phyloP scores from a whole-genome alignment of 2,113 vertebrate genomes.

The Protobothrops flavoviridis region DNA sequence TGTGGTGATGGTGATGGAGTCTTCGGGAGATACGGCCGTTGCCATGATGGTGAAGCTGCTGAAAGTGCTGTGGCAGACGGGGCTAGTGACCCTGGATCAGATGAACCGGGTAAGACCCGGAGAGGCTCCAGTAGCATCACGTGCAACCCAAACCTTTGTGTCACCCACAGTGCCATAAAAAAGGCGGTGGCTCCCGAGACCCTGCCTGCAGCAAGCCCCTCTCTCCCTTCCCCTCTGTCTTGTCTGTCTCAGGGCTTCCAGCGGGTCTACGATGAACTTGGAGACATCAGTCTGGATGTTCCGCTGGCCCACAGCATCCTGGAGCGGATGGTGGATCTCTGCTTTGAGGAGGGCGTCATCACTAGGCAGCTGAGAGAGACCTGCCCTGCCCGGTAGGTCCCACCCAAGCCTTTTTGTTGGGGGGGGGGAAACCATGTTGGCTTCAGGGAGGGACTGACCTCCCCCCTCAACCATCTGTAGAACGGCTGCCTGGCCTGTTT shows the following conservation, averaged over 20 bases:
- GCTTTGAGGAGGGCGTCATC: constrained; percentile 79
- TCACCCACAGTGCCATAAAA: neutral
- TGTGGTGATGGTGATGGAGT: constrained; percentile 84
- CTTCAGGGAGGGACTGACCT: neutral
- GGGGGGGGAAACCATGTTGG: neutral
- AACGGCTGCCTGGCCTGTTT: neutral
- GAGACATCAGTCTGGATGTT: constrained; percentile 82
- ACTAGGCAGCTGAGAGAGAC: constrained; percentile 80
- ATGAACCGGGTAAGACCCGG: constrained; percentile 79
- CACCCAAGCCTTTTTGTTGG: too few species aligned
- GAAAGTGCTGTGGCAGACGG: constrained; percentile 81
- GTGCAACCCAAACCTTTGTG: neutral
- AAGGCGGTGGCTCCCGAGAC: neutral
- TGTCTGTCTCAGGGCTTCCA: constrained; percentile 74
- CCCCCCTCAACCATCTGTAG: neutral
- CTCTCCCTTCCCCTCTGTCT: rapidly evolving
- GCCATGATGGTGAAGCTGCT: constrained; percentile 81
- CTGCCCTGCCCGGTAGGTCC: constrained; percentile 77
- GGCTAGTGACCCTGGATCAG: constrained; percentile 87
- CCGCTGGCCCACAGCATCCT: constrained; percentile 79
- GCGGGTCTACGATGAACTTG: constrained; percentile 80
- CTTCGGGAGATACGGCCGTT: constrained; percentile 73
- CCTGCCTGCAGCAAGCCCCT: neutral
- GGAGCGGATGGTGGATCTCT: constrained; percentile 83
- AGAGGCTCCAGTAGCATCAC: neutral